Percentiles rank a stretch among this genome's conserved stretches.
phyloP scores from a whole-genome alignment of 2,797 vertebrate genomes.

The Coluber constrictor region DNA sequence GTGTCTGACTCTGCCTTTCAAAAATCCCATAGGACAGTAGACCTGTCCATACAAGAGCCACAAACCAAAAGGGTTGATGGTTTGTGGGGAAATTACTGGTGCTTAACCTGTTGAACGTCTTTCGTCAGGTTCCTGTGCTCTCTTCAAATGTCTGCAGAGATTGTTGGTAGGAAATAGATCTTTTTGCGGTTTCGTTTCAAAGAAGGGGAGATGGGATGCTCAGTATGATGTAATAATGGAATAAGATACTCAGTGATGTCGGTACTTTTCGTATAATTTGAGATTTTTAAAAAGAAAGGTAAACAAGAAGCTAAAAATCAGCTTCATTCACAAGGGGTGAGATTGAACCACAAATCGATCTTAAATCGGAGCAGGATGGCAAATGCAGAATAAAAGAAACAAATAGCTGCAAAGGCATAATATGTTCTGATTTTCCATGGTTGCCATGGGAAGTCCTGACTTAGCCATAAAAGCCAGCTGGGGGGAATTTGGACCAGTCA shows the following conservation, averaged over 20 bases:
- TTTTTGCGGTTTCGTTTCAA: constrained; percentile 64
- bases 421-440: neutral
- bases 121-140: constrained; percentile 56
- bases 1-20: constrained; percentile 27
- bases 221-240: constrained; percentile 42
- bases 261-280: constrained; percentile 59
- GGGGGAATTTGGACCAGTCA: neutral
- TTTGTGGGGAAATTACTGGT: constrained; percentile 24
- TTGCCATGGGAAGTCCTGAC: neutral
- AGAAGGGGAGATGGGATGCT: constrained; percentile 56
- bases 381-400: rapidly evolving
- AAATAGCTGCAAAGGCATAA: neutral
- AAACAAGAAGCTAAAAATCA: constrained; percentile 41
- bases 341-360: constrained; percentile 35
- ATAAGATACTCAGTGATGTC: constrained; percentile 38
- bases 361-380: neutral
- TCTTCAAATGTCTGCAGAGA: constrained; percentile 59
- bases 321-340: constrained; percentile 44
- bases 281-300: neutral
- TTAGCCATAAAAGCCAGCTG: neutral
- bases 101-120: constrained; percentile 47
- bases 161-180: constrained; percentile 49
- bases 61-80: neutral
- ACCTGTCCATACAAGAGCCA: constrained; percentile 13
- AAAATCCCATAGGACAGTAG: constrained; percentile 37